Percentiles rank a stretch among this genome's conserved stretches.
phyloP scores from a whole-genome alignment of 64 coral and sea anemone species.

The Montipora cactus region DNA sequence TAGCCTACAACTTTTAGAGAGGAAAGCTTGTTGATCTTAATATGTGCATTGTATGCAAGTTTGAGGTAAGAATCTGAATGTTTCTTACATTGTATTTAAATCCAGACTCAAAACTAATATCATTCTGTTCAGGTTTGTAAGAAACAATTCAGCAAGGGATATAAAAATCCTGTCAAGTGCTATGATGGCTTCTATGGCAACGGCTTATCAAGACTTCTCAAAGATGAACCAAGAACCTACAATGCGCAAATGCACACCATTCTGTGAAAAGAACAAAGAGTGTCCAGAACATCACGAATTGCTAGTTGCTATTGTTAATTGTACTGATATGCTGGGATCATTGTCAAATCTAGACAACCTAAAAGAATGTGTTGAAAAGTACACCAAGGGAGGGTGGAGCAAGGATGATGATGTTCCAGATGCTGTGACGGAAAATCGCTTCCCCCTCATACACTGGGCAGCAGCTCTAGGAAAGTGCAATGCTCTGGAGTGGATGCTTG shows the following conservation, averaged over 20 bases:
- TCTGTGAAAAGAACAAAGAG: conserved; percentile 92
- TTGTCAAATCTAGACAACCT: conserved; percentile 91
- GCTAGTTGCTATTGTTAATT: conserved; percentile 92
- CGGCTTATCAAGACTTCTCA: conserved; percentile 36
- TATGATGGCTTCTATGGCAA: conserved; percentile 35
- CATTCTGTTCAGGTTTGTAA: too few relatives aligned
- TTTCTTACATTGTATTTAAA: too few relatives aligned
- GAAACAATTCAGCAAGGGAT: too few relatives aligned
- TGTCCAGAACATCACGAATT: conserved; percentile 98
- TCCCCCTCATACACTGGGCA: conserved; percentile 96
- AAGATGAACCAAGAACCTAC: conserved; percentile 81
- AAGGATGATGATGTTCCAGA: conserved; percentile 99
- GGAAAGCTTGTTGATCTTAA: too few relatives aligned
- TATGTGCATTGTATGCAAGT: too few relatives aligned
- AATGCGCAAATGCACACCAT: conserved; percentile 92
- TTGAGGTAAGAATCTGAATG: too few relatives aligned
- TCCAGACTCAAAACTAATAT: too few relatives aligned
- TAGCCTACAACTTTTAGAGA: too few relatives aligned
- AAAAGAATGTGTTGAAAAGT: conserved; percentile 93
- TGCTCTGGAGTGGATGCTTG: conserved; percentile 97
- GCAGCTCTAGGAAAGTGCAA: conserved; percentile 91
- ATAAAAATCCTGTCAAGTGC: neutral
- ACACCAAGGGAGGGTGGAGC: conserved; percentile 88
- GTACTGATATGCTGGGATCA: conserved; percentile 91
- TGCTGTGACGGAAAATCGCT: conserved; percentile 81